Evolutionary conservation across 2,888 invertebrate genomes (phyloP).

Genomic region (Mesopsocus fuscifrons): DNA sequence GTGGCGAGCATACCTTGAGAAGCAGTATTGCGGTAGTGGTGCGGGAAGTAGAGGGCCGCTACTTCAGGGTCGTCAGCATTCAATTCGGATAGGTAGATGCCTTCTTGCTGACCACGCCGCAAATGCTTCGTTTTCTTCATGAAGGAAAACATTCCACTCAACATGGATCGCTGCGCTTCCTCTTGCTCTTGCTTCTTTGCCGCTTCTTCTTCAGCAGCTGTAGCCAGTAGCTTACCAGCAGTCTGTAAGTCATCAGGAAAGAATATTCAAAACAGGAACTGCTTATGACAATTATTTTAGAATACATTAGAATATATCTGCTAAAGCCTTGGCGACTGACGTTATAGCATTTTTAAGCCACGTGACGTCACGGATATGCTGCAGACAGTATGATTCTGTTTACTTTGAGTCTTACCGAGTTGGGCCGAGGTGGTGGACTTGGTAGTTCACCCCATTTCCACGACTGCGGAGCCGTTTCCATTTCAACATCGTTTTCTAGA

Average conservation of each 20-base stretch:
- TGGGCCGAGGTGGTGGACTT: conserved; percentile 28
- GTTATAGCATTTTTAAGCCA: no score
- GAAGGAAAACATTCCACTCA: conserved; percentile 83
- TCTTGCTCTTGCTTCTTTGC: conserved; percentile 20
- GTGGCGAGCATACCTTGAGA: no score
- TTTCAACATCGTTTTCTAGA: conserved; percentile 25
- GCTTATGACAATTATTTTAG: no score
- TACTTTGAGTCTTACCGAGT: no score
- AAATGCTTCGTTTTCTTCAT: conserved; percentile 57
- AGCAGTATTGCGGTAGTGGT: conserved; percentile 30
- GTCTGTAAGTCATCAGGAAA: no score
- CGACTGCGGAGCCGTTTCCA: conserved; percentile 34
- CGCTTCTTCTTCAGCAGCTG: conserved; percentile 31
- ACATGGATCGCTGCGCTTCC: conserved; percentile 44
- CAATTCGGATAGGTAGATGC: conserved; percentile 82
- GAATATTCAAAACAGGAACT: no score
- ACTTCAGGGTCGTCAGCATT: conserved; percentile 86
- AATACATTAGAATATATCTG: no score
- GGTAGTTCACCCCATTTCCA: conserved; percentile 89
- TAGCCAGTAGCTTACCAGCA: no score
- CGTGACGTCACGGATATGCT: no score
- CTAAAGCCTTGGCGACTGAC: no score
- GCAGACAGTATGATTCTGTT: no score
- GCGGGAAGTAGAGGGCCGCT: conserved; percentile 68
- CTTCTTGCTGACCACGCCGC: conserved; percentile 42